Evolutionary conservation across 1,140 invertebrate genomes (phyloP).

Genomic region (Calosoma granatense): DNA sequence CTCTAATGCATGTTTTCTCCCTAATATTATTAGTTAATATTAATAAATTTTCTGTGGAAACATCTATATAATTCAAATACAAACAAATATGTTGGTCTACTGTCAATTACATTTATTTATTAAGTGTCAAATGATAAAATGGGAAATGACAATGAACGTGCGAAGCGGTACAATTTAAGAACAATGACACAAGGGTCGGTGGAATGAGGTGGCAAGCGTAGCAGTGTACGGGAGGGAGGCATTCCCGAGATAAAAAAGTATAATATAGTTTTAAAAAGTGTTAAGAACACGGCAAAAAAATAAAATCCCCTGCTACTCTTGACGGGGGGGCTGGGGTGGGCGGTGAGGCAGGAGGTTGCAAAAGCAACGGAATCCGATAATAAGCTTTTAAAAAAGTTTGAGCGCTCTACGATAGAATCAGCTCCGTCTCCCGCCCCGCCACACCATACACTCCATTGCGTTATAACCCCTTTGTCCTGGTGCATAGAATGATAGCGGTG

Average conservation of each 20-base stretch:
- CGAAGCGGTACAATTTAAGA: not conserved
- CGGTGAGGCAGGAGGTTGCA: not conserved
- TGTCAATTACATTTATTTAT: too few relatives aligned
- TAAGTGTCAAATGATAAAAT: too few relatives aligned
- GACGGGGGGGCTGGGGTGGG: too few relatives aligned
- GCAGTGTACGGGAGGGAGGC: not conserved
- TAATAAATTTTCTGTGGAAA: too few relatives aligned
- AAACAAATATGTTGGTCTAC: too few relatives aligned
- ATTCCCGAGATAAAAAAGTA: constrained; percentile 20
- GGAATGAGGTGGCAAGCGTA: not conserved
- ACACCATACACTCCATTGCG: not conserved
- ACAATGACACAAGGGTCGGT: not conserved
- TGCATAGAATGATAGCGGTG: too few relatives aligned
- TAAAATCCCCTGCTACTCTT: constrained; percentile 13
- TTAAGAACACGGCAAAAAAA: constrained; percentile 29
- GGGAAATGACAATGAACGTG: not conserved
- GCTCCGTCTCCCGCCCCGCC: constrained; percentile 19
- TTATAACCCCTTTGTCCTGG: too few relatives aligned
- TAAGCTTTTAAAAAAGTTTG: constrained; percentile 36
- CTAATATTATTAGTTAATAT: too few relatives aligned
- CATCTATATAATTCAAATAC: too few relatives aligned
- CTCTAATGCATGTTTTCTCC: too few relatives aligned
- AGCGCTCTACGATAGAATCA: constrained; percentile 28
- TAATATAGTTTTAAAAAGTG: constrained; percentile 33
- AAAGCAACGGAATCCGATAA: constrained; percentile 27